These are phyloP conservation scores for Taenioides sp. DNA, from an alignment of 2,797 vertebrate genomes.

Conservation along the genomic window DNA sequence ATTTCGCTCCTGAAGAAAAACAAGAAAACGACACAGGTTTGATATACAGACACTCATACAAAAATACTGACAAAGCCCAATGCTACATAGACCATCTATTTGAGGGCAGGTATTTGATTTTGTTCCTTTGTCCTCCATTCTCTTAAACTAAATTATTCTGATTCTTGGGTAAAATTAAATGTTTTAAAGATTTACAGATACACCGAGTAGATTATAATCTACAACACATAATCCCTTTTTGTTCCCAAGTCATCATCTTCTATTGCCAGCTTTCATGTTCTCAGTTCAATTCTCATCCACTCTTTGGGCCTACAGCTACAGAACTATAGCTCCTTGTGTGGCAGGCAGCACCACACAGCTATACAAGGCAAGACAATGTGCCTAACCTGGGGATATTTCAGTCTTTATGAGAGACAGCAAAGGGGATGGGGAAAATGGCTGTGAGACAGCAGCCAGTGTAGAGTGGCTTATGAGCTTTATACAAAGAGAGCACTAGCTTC, in stretches of 20 bases:
- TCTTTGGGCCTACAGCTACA: conserved; percentile 15
- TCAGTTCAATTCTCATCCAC: conserved; percentile 5
- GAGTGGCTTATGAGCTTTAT: conserved; percentile 14
- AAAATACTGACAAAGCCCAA: neutral
- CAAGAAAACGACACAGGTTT: neutral
- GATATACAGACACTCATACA: neutral
- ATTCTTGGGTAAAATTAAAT: neutral
- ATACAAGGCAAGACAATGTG: conserved; percentile 26
- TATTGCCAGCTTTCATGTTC: conserved; percentile 10
- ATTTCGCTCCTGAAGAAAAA: conserved; percentile 74
- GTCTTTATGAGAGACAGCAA: conserved; percentile 15
- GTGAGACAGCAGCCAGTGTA: conserved; percentile 25
- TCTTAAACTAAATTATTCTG: neutral
- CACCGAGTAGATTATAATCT: too few relatives aligned
- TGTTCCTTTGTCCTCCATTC: neutral
- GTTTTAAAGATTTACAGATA: too few relatives aligned
- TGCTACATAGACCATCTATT: neutral
- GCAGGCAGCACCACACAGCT: conserved; percentile 10
- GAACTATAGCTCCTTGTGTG: conserved; percentile 16
- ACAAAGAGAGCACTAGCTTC: neutral
- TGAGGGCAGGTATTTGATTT: neutral
- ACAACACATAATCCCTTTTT: too few relatives aligned
- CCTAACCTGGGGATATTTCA: conserved; percentile 16
- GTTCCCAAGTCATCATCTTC: neutral
- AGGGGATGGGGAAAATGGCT: neutral